Evolutionary conservation across 2,888 invertebrate species (phyloP).

Genomic region (Atrina japonica): DNA sequence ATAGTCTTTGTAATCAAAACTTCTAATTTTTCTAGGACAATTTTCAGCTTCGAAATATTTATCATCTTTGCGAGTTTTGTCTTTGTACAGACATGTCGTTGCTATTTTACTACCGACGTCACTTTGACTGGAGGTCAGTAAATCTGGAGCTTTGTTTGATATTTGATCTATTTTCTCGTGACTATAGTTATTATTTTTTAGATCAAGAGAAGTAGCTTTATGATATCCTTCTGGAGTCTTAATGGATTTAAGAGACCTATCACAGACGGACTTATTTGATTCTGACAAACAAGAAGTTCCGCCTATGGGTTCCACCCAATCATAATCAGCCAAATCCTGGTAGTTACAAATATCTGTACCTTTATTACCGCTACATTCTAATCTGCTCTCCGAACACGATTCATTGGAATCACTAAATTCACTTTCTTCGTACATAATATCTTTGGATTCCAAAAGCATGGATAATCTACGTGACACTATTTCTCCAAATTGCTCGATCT

Average conservation of each 20-base stretch:
- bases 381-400: too few species aligned
- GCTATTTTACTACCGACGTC: too few species aligned
- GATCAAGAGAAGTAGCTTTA: slow-evolving; percentile 22
- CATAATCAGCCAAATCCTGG: slow-evolving; percentile 4
- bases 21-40: background rate
- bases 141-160: background rate
- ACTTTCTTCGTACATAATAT: background rate
- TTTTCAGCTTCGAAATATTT: too few species aligned
- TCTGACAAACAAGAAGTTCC: background rate
- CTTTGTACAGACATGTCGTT: background rate
- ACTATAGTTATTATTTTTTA: slow-evolving; percentile 33
- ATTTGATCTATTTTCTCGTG: too few species aligned
- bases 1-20: slow-evolving; percentile 23
- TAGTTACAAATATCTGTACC: background rate
- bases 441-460: slow-evolving; percentile 56
- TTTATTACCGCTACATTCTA: too few species aligned
- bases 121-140: background rate
- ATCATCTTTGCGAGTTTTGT: too few species aligned
- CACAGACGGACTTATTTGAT: background rate
- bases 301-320: too few species aligned
- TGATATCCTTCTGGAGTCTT: slow-evolving; percentile 28
- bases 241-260: background rate
- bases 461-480: slow-evolving; percentile 67
- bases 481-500: slow-evolving; percentile 60
- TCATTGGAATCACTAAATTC: background rate